Evolutionary conservation across 2,888 invertebrate genomes (phyloP).

Genomic region (Bugula neritina): DNA sequence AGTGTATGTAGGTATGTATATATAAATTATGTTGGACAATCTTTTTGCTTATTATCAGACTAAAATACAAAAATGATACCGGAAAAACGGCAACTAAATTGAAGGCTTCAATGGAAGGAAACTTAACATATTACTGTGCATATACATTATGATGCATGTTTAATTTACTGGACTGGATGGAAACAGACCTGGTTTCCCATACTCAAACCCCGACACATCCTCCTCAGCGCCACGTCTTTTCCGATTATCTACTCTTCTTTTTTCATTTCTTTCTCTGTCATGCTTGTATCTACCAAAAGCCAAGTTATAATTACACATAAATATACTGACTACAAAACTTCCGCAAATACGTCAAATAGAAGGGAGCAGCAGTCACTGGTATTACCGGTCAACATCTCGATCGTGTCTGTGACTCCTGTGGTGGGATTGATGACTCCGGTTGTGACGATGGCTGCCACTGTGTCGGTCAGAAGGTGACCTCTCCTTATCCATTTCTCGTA

Average conservation of each 20-base stretch:
- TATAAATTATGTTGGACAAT: too few relatives aligned
- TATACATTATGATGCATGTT: too few relatives aligned
- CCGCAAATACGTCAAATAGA: too few relatives aligned
- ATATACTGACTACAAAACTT: too few relatives aligned
- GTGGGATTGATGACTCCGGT: background rate
- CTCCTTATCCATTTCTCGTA: background rate
- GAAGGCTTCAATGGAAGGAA: too few relatives aligned
- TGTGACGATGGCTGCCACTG: background rate
- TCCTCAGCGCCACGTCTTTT: background rate
- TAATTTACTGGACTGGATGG: too few relatives aligned
- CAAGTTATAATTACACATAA: background rate
- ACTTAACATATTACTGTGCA: too few relatives aligned
- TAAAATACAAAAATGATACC: too few relatives aligned
- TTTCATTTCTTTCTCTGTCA: constrained; percentile 13
- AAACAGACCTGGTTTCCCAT: constrained; percentile 17
- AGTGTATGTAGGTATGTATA: too few relatives aligned
- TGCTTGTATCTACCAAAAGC: background rate
- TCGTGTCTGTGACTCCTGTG: background rate
- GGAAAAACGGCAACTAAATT: too few relatives aligned
- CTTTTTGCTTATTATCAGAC: too few relatives aligned
- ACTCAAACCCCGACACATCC: constrained; percentile 2
- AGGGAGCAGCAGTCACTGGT: too few relatives aligned
- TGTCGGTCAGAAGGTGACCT: background rate
- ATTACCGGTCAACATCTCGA: background rate
- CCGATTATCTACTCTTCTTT: background rate